Percentiles rank a stretch among this genome's conserved stretches.
phyloP scores from a whole-genome alignment of 2,113 vertebrate species.

The Himantopus leucocephalus region DNA sequence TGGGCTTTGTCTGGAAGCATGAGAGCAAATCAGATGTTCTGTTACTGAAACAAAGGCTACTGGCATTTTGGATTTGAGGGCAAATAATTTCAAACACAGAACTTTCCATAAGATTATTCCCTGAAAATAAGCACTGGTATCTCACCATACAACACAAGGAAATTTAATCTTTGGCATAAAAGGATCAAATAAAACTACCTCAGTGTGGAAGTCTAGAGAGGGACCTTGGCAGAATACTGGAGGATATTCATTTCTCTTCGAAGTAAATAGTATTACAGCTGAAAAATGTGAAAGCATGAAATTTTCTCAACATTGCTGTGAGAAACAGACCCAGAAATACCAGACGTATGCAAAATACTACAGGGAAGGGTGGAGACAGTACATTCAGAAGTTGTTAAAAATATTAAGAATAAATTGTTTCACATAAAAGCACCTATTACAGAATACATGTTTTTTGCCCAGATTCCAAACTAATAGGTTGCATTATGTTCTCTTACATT shows the following conservation, averaged over 20 bases:
- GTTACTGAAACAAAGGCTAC: slow-evolving; percentile 45
- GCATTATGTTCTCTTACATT: not conserved
- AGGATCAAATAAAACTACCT: slow-evolving; percentile 58
- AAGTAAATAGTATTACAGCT: slow-evolving; percentile 53
- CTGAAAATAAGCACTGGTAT: slow-evolving; percentile 22
- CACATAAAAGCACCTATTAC: not conserved
- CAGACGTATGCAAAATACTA: slow-evolving; percentile 1
- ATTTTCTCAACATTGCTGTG: slow-evolving; percentile 46
- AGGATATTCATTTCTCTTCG: slow-evolving; percentile 35
- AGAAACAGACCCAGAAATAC: slow-evolving; percentile 34
- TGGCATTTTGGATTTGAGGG: not conserved
- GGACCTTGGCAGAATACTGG: slow-evolving; percentile 12
- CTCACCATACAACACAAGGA: not conserved
- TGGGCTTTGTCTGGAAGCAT: slow-evolving; percentile 4
- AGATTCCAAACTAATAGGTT: not conserved
- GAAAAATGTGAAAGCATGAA: slow-evolving; percentile 56
- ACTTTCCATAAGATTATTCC: not conserved
- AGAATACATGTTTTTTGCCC: not conserved
- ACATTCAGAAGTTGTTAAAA: not conserved
- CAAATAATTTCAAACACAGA: not conserved
- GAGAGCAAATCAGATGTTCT: slow-evolving; percentile 37
- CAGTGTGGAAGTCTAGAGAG: slow-evolving; percentile 20
- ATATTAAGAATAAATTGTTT: not conserved
- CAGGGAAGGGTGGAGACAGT: not conserved
- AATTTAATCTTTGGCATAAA: slow-evolving; percentile 53